phyloP scores from a whole-genome alignment of 2,113 vertebrate genomes.

The Phodopus roborovskii region DNA sequence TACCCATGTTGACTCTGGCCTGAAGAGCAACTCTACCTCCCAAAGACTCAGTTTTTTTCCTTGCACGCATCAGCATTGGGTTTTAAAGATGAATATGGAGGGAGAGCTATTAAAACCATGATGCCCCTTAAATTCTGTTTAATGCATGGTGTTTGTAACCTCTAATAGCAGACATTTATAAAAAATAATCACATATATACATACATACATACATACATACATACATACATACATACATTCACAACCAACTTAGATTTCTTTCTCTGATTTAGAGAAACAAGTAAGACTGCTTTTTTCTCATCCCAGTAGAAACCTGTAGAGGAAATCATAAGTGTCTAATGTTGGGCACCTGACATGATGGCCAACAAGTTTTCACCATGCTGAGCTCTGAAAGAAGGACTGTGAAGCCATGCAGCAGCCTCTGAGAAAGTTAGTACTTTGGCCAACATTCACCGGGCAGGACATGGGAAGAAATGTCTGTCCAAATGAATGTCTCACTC shows the following conservation, averaged over 20 bases:
- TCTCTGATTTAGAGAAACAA: background rate
- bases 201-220: background rate
- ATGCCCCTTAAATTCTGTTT: background rate
- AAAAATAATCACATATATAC: background rate
- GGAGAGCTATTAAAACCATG: fast-evolving
- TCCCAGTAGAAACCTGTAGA: background rate
- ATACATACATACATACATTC: background rate
- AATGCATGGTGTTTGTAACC: background rate
- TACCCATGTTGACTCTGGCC: background rate
- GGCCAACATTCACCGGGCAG: background rate
- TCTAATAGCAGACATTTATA: background rate
- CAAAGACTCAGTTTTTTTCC: background rate
- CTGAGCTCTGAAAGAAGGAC: background rate
- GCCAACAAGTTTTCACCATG: background rate
- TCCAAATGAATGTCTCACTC: background rate
- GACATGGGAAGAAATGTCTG: background rate
- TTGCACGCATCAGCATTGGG: background rate
- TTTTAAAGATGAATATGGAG: background rate
- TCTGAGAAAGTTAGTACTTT: background rate
- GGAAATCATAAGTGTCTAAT: background rate
- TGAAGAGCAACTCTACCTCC: background rate
- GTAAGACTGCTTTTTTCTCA: background rate
- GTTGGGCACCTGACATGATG: background rate
- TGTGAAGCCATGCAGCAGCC: background rate
- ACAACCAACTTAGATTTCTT: background rate